Evolutionary conservation across 2,113 vertebrate species (phyloP).

Genomic region (Cynoglossus semilaevis): DNA sequence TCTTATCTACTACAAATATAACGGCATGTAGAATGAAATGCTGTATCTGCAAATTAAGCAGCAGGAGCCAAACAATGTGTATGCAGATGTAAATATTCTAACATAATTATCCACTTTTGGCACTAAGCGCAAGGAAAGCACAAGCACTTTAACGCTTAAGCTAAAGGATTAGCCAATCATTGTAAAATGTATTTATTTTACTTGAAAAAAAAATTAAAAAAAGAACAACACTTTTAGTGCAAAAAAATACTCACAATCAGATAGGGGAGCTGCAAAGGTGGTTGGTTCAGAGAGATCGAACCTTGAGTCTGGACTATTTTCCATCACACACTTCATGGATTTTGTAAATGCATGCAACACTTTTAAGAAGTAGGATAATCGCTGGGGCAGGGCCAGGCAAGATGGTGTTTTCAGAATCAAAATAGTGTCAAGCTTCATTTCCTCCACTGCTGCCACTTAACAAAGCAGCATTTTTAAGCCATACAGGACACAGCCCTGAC

Average conservation of each 20-base stretch:
- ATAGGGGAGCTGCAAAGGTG: slow-evolving; percentile 25
- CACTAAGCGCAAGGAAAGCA: too few species aligned
- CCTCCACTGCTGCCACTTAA: slow-evolving; percentile 72
- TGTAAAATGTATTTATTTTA: slow-evolving; percentile 32
- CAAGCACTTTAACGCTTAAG: slow-evolving; percentile 34
- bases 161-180: slow-evolving; percentile 53
- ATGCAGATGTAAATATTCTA: slow-evolving; percentile 26
- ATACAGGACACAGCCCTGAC: slow-evolving; percentile 66
- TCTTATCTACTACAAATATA: slow-evolving; percentile 54
- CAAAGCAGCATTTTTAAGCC: slow-evolving; percentile 82
- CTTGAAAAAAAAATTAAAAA: not conserved
- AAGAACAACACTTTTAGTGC: too few species aligned
- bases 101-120: slow-evolving; percentile 42
- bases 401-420: slow-evolving; percentile 85
- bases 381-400: slow-evolving; percentile 68
- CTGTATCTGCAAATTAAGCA: slow-evolving; percentile 41
- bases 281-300: slow-evolving; percentile 9
- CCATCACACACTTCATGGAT: slow-evolving; percentile 22
- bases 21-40: slow-evolving; percentile 43
- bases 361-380: slow-evolving; percentile 61
- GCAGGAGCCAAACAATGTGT: slow-evolving; percentile 20
- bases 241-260: slow-evolving; percentile 47
- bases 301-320: too few species aligned
- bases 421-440: slow-evolving; percentile 86
- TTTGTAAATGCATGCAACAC: slow-evolving; percentile 36